Conservation (phyloP, 2,797 vertebrate species). For the Alectoris magna region DNA sequence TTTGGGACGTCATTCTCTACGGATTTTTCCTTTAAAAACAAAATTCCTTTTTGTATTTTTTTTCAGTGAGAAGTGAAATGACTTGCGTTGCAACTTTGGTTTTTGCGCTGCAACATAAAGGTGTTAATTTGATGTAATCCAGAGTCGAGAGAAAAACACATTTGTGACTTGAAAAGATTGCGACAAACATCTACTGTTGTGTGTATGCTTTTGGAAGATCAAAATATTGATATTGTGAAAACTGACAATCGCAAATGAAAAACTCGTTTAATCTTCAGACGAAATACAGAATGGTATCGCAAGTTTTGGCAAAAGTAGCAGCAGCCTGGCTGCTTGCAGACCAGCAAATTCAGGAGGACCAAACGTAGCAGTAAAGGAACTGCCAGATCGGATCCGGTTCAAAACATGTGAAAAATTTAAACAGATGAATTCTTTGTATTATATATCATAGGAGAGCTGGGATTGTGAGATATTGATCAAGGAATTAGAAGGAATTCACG, state of each 20-base stretch:
- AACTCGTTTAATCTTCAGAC: neutral
- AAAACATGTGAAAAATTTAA: neutral
- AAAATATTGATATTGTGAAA: neutral
- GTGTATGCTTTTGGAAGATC: neutral
- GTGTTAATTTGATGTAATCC: neutral
- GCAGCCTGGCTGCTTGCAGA: neutral
- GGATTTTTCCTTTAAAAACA: neutral
- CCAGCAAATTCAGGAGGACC: neutral
- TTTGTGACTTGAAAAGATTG: neutral
- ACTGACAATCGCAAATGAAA: neutral
- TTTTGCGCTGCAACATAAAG: neutral
- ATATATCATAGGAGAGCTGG: neutral
- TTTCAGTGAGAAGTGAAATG: neutral
- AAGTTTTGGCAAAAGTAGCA: neutral
- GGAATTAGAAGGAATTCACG: neutral
- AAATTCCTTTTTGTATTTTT: neutral
- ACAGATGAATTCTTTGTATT: neutral
- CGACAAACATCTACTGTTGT: neutral
- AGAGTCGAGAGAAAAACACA: neutral
- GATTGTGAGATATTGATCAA: neutral
- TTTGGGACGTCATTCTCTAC: neutral
- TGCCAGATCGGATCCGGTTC: neutral
- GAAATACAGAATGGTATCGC: neutral
- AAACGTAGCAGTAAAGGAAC: neutral
- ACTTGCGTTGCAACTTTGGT: neutral